Evolutionary conservation across 2,888 invertebrate genomes (phyloP), one percentile per base, ranked within the genome.

Genomic region (Tetragonula carbonaria): DNA sequence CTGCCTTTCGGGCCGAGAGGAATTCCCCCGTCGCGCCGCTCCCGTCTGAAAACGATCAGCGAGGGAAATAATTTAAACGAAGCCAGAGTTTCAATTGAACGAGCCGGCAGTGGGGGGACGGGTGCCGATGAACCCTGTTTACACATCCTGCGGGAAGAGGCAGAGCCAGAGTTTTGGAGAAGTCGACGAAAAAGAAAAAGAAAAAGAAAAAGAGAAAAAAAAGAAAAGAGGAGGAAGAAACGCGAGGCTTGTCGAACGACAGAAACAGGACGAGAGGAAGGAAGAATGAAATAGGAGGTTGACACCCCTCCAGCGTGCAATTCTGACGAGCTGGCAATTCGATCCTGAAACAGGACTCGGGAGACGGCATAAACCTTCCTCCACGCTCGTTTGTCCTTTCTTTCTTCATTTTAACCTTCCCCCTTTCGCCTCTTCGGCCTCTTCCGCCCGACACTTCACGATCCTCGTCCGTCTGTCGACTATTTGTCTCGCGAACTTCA

Each of bases 271-370:
- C 70, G 23, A 67, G 23, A 67, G 50, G 57, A 55, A 72, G 76
- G 72, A 70, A 72, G 86, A 86, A 80, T 66, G 80, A 78, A 79
- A 86, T 73, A 80, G 77, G 80, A 76, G 77, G 70, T 59, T 76
- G 74, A 73, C 85, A 85, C 78, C 74, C 78, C 82, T 76, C 78
- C 70, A 51, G 83, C 51, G 83, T 59, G 82, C 82, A 85, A 90
- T 87, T 90, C 88, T 89, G 88, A 89, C 89, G 90, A 90, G 89
- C 87, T 86, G 86, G 88, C 87, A 90, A 88, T 91, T 91, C 90
- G 91, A 91, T 92, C 87, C 85, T 83, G 85, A 87, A 88, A 89
- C 86, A 89, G 86, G 86, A 88, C 87, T 86, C 90, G 74, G 73
- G 89, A 87, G 90, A 90, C 86, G 82, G 83, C 80, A 87, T 88